Conservation (phyloP, 2,888 invertebrate genomes). For the Hemistola chrysoprasaria region DNA sequence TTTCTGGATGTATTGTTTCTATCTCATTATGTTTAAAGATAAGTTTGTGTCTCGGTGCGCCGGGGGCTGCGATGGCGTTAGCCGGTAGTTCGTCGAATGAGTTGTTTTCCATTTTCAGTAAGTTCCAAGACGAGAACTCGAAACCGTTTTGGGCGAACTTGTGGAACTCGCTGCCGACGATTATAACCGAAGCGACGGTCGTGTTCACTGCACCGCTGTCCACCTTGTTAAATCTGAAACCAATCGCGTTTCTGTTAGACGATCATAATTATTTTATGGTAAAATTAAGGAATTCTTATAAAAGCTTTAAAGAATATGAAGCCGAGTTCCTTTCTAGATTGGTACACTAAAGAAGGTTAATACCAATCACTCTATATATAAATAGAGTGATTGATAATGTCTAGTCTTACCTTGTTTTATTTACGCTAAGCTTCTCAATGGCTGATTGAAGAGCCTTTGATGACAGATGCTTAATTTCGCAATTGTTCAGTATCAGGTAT, state of each 20-base stretch:
- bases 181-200: constrained; percentile 82
- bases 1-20: constrained; percentile 66
- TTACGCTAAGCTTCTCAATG: constrained; percentile 84
- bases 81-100: constrained; percentile 82
- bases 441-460: constrained; percentile 84
- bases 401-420: constrained; percentile 80
- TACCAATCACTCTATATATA: too few species aligned
- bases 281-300: too few species aligned
- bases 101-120: constrained; percentile 84
- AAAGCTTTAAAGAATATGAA: too few species aligned
- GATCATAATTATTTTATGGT: too few species aligned
- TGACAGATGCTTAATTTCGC: constrained; percentile 79
- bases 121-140: constrained; percentile 85
- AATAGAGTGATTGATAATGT: neutral
- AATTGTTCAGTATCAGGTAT: constrained; percentile 82
- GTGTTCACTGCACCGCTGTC: constrained; percentile 84
- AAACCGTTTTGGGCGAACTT: constrained; percentile 83
- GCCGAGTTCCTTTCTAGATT: too few species aligned
- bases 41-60: constrained; percentile 81
- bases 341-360: too few species aligned
- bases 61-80: constrained; percentile 77
- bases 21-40: constrained; percentile 73
- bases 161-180: constrained; percentile 84
- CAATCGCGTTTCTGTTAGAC: too few species aligned
- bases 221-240: constrained; percentile 84